phyloP scores from a whole-genome alignment of 2,113 vertebrate genomes.

The Ailurus styani region DNA sequence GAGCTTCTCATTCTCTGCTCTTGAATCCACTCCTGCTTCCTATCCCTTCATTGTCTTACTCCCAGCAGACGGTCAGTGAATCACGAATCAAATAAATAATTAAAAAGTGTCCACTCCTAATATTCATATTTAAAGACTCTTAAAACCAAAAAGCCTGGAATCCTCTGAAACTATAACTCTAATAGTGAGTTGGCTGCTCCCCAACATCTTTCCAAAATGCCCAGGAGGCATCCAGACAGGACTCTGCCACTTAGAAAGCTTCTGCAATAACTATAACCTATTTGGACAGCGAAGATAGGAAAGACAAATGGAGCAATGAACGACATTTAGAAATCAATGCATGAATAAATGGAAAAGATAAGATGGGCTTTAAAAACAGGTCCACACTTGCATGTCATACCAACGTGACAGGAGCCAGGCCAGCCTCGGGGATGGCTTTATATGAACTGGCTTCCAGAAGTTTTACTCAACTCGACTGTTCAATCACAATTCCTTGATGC shows the following conservation, averaged over 20 bases:
- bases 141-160: slow-evolving; percentile 4
- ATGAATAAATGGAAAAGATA: not conserved
- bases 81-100: not conserved
- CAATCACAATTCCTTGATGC: not conserved
- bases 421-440: not conserved
- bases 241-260: not conserved
- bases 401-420: not conserved
- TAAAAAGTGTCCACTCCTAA: not conserved
- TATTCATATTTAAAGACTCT: not conserved
- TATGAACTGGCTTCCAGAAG: not conserved
- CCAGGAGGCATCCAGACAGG: not conserved
- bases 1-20: not conserved
- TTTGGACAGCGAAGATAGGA: not conserved
- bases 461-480: not conserved
- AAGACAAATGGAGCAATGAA: not conserved
- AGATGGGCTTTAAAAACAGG: not conserved
- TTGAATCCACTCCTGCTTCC: not conserved
- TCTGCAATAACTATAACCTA: not conserved
- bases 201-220: not conserved
- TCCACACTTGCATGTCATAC: fast-evolving
- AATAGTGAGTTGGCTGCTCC: not conserved
- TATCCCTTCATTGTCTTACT: not conserved
- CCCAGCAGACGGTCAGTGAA: not conserved
- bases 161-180: not conserved
- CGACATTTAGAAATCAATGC: not conserved